Evolutionary conservation across 2,113 vertebrate species (phyloP).

Genomic region (Tachuris rubrigastra): DNA sequence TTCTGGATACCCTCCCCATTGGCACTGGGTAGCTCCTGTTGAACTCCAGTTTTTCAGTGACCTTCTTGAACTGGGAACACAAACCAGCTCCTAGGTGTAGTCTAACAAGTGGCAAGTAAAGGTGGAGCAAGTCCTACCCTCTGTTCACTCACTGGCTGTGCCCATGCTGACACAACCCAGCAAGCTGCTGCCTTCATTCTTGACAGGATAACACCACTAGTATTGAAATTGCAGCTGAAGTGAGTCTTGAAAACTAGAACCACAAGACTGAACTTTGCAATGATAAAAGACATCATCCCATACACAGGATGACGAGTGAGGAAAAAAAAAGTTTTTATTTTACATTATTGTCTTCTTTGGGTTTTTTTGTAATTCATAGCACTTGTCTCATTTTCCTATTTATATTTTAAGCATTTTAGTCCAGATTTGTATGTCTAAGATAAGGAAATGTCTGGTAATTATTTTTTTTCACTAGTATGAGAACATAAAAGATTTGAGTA

Average conservation of each 20-base stretch:
- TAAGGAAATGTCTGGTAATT: not conserved
- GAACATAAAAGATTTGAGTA: not conserved
- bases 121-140: not conserved
- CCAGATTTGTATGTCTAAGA: not conserved
- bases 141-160: too few relatives aligned
- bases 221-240: not conserved
- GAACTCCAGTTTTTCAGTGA: not conserved
- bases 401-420: not conserved
- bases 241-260: not conserved
- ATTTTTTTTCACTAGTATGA: not conserved
- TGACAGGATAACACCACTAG: not conserved
- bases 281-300: not conserved
- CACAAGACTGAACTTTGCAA: not conserved
- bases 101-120: not conserved
- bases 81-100: not conserved
- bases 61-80: not conserved
- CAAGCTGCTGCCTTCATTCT: accelerated
- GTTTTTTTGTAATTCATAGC: not conserved
- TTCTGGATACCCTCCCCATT: not conserved
- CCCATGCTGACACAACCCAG: too few relatives aligned
- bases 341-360: not conserved
- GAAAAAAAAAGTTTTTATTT: not conserved
- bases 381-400: not conserved
- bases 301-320: not conserved
- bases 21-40: not conserved